Conservation (phyloP, 2,797 vertebrate species). For the Dryobates pubescens region DNA sequence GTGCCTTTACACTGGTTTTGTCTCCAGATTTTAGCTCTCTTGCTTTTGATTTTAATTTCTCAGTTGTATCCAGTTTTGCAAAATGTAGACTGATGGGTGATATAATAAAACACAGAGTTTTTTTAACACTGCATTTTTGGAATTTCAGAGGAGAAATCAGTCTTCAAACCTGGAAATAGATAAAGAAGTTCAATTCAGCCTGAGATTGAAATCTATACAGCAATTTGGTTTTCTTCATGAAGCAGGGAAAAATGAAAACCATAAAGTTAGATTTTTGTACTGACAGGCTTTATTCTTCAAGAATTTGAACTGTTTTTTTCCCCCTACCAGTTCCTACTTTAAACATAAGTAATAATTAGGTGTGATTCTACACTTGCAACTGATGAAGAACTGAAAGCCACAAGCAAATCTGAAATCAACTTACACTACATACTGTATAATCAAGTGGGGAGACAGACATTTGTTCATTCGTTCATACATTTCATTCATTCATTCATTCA, state of each 20-base stretch:
- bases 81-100: neutral
- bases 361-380: neutral
- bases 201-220: neutral
- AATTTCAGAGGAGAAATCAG: neutral
- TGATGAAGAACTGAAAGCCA: neutral
- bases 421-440: neutral
- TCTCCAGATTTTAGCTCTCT: neutral
- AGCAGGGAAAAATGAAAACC: neutral
- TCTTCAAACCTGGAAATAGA: neutral
- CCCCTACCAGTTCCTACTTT: neutral
- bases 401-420: neutral
- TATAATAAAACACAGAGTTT: neutral
- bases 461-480: too few species aligned
- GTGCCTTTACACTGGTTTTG: neutral
- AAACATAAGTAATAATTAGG: neutral
- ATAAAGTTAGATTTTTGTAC: neutral
- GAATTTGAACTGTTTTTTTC: neutral
- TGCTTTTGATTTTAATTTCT: neutral
- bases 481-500: too few species aligned
- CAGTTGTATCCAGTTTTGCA: neutral
- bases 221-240: neutral
- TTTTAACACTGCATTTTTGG: neutral
- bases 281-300: neutral
- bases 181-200: neutral
- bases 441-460: neutral